Evolutionary conservation across 2,888 invertebrate species (phyloP), one percentile per base, ranked within the genome.

Genomic region (Poecilobothrus nobilitatus): DNA sequence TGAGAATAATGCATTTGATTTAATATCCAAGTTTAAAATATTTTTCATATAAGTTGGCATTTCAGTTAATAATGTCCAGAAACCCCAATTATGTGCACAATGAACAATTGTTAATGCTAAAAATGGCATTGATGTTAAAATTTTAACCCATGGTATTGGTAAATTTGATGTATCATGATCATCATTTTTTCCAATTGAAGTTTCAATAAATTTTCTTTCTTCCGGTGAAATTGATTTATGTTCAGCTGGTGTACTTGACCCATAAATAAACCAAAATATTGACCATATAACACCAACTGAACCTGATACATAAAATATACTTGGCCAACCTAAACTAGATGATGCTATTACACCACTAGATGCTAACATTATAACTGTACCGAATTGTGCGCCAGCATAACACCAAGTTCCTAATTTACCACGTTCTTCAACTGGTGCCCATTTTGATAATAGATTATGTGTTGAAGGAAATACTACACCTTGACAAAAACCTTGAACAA

Each of bases 11-110:
- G 90, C 89, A 75, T 89, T 90, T 85, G 86, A 82, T 78, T 89
- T 86, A 27, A 93, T 89, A 69, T 92, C 84, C 74, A 88, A 90
- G 67, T 85, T 83, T 2, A 93, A 84, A 5, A 92, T 88, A 65
- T 86, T 85, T 73, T 86, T 87, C 87, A 94, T 89, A 77, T 92
- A 94, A 0, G 89, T 86, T 0, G 94, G 93, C 75, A 91, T 89
- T 78, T 93, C 89, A 0, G 92, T 92, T 1, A 93, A 83, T 34
- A 94, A 82, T 34, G 91, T 92, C 89, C 91, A 93, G 81, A 91
- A 92, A 37, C 92, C 92, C 86, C 92, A 90, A 75, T 82, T 82
- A 71, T 92, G 90, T 0, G 89, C 87, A 71, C 88, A 86, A 76
- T 93, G 92, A 0, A 88, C 87, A 2, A 89, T 76, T 2, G 91